These are phyloP conservation scores for Bombus difficillimus DNA, from an alignment of 1,140 invertebrate genomes.

Conservation along the genomic window DNA sequence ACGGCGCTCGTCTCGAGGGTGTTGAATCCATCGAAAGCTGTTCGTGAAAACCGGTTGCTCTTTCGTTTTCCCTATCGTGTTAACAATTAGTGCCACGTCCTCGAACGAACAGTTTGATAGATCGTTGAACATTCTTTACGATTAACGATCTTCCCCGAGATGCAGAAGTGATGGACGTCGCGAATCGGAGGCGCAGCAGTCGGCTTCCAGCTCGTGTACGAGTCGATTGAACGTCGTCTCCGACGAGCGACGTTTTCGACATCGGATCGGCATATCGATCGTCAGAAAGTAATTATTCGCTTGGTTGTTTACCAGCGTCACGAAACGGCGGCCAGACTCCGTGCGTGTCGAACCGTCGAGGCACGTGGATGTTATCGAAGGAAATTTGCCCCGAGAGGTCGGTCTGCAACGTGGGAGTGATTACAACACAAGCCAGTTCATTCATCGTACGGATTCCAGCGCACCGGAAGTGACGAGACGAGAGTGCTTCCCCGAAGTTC, in stretches of 20 bases:
- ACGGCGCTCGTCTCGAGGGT: background rate
- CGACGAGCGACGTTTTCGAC: background rate
- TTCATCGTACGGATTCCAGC: constrained; percentile 62
- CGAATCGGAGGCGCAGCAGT: background rate
- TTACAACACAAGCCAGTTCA: constrained; percentile 58
- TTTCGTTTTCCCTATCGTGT: background rate
- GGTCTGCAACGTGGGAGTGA: constrained; percentile 39
- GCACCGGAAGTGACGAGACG: constrained; percentile 61
- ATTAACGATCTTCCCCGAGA: constrained; percentile 1
- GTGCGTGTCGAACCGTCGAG: background rate
- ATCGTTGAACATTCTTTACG: constrained; percentile 39
- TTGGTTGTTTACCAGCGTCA: background rate
- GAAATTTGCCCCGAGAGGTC: constrained; percentile 56
- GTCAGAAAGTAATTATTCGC: background rate
- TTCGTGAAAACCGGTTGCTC: background rate
- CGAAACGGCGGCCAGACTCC: background rate
- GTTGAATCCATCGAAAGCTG: background rate
- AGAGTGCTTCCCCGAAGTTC: constrained; percentile 39
- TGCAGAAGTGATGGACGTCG: background rate
- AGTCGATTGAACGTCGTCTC: background rate
- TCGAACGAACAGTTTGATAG: constrained; percentile 24
- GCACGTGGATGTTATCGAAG: constrained; percentile 69
- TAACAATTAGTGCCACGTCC: constrained; percentile 44
- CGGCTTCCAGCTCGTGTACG: background rate
- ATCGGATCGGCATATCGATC: too few species aligned